phyloP scores from a whole-genome alignment of 2,113 vertebrate species.

The Pyrgilauda ruficollis region DNA sequence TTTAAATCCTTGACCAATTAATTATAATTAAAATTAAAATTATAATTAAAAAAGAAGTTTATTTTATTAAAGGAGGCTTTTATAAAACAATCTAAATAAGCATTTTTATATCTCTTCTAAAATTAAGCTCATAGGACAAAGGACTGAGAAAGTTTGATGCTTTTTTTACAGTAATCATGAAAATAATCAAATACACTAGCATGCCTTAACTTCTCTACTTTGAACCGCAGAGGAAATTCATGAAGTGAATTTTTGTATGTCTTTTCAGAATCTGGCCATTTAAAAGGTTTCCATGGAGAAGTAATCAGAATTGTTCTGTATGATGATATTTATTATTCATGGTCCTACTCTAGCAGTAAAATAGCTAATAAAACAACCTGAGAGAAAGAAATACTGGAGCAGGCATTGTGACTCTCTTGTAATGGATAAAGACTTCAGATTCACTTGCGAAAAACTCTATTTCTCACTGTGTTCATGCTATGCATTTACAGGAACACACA shows the following conservation, averaged over 20 bases:
- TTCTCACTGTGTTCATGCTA: not conserved
- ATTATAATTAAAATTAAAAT: not conserved
- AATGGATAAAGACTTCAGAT: not conserved
- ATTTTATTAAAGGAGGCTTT: not conserved
- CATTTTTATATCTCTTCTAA: not conserved
- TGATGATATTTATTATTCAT: constrained; percentile 65
- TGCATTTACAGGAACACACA: not conserved
- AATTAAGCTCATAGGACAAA: not conserved
- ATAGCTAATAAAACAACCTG: constrained; percentile 53
- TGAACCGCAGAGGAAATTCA: not conserved
- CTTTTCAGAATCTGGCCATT: constrained; percentile 16
- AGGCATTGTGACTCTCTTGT: not conserved
- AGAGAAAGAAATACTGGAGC: not conserved
- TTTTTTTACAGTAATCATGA: not conserved
- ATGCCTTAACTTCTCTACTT: not conserved
- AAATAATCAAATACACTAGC: not conserved
- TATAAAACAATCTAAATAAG: not conserved
- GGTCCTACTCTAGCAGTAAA: constrained; percentile 32
- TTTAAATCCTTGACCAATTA: not conserved
- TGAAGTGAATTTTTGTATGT: not conserved
- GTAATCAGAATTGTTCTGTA: constrained; percentile 58
- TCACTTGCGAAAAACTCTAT: not conserved
- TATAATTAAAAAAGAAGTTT: not conserved
- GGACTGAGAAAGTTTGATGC: not conserved
- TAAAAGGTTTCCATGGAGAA: constrained; percentile 57